Evolutionary conservation across 2,797 vertebrate species (phyloP).

Genomic region (Trichosurus vulpecula): DNA sequence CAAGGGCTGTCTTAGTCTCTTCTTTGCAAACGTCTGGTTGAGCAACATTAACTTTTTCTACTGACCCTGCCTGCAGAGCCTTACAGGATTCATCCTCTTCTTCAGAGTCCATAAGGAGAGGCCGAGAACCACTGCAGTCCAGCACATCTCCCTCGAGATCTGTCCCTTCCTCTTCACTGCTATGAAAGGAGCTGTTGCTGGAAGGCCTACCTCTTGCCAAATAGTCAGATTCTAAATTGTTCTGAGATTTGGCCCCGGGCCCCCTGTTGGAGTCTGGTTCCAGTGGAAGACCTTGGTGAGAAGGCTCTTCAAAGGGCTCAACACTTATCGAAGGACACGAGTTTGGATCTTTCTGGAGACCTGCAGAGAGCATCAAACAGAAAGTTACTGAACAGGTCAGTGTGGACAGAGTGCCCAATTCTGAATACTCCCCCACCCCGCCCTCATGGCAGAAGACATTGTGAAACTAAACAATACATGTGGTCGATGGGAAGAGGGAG

Average conservation of each 20-base stretch:
- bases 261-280: conserved; percentile 68
- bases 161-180: conserved; percentile 89
- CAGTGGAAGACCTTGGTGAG: conserved; percentile 66
- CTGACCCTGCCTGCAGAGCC: conserved; percentile 55
- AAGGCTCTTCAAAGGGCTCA: conserved; percentile 67
- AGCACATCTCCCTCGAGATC: conserved; percentile 86
- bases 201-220: conserved; percentile 82
- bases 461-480: conserved; percentile 75
- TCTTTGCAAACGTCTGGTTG: conserved; percentile 40
- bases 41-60: conserved; percentile 15
- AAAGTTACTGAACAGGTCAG: conserved; percentile 64
- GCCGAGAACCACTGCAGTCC: conserved; percentile 94
- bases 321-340: conserved; percentile 76
- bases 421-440: neutral
- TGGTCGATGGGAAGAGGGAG: conserved; percentile 78
- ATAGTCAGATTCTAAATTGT: conserved; percentile 77
- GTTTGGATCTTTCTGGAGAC: conserved; percentile 80
- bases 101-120: conserved; percentile 94
- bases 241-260: conserved; percentile 69
- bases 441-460: conserved; percentile 55
- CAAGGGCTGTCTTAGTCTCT: conserved; percentile 48
- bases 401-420: neutral
- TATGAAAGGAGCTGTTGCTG: conserved; percentile 91
- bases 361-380: conserved; percentile 79
- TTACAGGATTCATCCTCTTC: conserved; percentile 90